Evolutionary conservation across 2,888 invertebrate species (phyloP), one percentile per base, ranked within the genome.

Genomic region (Andrena bucephala): DNA sequence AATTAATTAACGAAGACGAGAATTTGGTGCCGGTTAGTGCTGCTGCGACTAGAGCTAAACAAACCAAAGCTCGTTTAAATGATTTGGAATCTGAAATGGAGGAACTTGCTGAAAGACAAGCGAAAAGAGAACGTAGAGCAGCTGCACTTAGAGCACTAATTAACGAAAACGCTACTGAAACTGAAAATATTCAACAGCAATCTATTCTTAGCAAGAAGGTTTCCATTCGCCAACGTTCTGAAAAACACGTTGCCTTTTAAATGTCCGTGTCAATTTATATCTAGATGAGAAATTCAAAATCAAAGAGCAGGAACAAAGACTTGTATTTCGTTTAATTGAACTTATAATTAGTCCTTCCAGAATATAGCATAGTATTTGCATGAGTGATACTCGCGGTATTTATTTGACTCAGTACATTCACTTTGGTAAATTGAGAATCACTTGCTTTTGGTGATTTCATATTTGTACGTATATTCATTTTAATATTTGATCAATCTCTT

Each of bases 21-120:
- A 87, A 85, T 0, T 20, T 85, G 16, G 2, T 84, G 4, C 74
- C 93, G 24, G 52, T 76, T n/a, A 95, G 94, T 81, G 96, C 96
- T 0, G 97, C 97, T 0, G 95, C 95, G 27, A 94, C 95, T 63
- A 94, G 97, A 67, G 97, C 97, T 0, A 96, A 95, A 88, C 95
- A 95, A 36, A 95, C 96, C 1, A 95, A 96, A 84, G 96, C 96
- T 10, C 95, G 97, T 66, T 94, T 97, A 24, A 95, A 95, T 52
- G 97, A 97, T 90, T 94, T 97, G 60, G 97, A 97, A 90, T 96
- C 96, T 68, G 97, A 97, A 93, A 97, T 97, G 96, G 95, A 96
- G 59, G 96, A 96, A 87, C 94, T 97, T 79, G 96, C 95, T 24
- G 96, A 97, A 90, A 95, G 96, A 90, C 96, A 95, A 89, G 96